phyloP scores from a whole-genome alignment of 2,888 invertebrate species.

The Pachydiplax longipennis region DNA sequence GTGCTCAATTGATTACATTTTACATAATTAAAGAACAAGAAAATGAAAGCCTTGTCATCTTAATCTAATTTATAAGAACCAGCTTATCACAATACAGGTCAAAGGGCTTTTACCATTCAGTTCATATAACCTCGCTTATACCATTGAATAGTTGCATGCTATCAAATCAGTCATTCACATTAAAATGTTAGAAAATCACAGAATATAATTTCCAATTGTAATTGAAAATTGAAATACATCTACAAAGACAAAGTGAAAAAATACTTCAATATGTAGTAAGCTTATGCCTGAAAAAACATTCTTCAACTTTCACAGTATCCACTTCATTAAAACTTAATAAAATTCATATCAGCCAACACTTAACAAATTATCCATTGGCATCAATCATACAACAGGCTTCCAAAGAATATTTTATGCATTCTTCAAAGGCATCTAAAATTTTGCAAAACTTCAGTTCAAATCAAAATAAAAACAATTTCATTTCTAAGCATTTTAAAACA shows the following conservation, averaged over 20 bases:
- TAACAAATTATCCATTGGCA: slow-evolving; percentile 34
- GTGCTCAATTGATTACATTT: slow-evolving; percentile 12
- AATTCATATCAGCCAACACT: slow-evolving; percentile 7
- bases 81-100: slow-evolving; percentile 41
- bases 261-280: slow-evolving; percentile 43
- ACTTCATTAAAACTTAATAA: slow-evolving; percentile 26
- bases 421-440: slow-evolving; percentile 43
- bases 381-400: slow-evolving; percentile 41
- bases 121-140: neutral
- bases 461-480: slow-evolving; percentile 15
- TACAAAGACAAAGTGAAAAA: slow-evolving; percentile 44
- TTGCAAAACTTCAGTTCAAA: slow-evolving; percentile 39
- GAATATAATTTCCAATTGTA: slow-evolving; percentile 38
- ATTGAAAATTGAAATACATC: slow-evolving; percentile 39
- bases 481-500: slow-evolving; percentile 26
- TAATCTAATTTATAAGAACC: slow-evolving; percentile 38
- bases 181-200: slow-evolving; percentile 42
- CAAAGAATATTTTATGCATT: slow-evolving; percentile 10
- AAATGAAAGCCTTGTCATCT: slow-evolving; percentile 20
- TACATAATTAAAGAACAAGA: slow-evolving; percentile 24
- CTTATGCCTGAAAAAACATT: slow-evolving; percentile 22
- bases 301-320: neutral
- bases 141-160: slow-evolving; percentile 29
- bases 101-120: slow-evolving; percentile 19
- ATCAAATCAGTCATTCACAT: slow-evolving; percentile 43